Percentiles rank a stretch among this genome's conserved stretches.
These are phyloP conservation scores for Cavia aperea DNA, from an alignment of 2,113 vertebrate species.

Conservation along the genomic window DNA sequence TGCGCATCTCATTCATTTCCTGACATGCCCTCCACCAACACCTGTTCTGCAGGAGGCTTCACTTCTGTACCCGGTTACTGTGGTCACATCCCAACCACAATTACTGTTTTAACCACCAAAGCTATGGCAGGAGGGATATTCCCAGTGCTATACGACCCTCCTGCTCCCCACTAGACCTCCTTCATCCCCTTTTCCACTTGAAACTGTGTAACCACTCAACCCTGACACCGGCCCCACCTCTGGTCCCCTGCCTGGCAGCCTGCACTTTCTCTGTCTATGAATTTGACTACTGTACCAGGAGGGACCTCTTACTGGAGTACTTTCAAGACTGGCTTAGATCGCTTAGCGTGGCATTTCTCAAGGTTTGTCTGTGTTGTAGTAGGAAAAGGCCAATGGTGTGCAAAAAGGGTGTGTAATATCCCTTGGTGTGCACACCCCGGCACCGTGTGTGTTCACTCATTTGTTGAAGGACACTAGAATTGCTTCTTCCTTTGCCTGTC, in stretches of 20 bases:
- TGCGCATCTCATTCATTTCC: not conserved
- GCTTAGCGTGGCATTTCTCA: not conserved
- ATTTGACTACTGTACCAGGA: not conserved
- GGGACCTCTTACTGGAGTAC: not conserved
- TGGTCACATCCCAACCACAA: not conserved
- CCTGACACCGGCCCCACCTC: not conserved
- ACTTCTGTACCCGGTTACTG: not conserved
- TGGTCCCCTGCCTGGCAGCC: no score
- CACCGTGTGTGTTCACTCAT: not conserved
- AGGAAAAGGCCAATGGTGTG: no score
- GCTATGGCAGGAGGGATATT: not conserved
- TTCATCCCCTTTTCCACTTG: not conserved
- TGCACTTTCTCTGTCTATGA: not conserved
- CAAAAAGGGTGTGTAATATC: not conserved
- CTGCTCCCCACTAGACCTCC: not conserved
- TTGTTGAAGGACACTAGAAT: not conserved
- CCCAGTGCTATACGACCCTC: no score
- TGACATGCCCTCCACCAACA: not conserved
- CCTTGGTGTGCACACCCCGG: not conserved
- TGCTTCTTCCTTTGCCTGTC: not conserved
- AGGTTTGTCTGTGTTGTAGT: not conserved
- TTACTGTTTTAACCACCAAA: not conserved
- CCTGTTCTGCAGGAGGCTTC: not conserved
- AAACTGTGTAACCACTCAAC: not conserved
- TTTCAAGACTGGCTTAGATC: not conserved